These are phyloP conservation scores for Sciurus vulgaris DNA, from an alignment of 2,797 vertebrate species.

Conservation along the genomic window DNA sequence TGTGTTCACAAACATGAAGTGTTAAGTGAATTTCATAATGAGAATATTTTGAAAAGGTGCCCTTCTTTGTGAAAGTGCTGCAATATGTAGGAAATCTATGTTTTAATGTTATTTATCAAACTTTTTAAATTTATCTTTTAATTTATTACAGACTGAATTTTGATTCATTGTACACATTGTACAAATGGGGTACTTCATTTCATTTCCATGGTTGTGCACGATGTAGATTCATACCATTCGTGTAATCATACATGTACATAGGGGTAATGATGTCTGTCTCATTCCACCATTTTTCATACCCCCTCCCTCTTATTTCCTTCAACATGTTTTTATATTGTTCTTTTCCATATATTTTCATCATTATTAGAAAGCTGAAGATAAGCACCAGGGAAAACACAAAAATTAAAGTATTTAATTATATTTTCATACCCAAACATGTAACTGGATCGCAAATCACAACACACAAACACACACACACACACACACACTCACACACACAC, in stretches of 20 bases:
- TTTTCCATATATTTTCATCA: background rate
- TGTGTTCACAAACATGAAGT: background rate
- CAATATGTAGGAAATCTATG: background rate
- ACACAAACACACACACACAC: background rate
- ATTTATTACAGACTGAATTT: no score
- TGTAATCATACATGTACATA: no score
- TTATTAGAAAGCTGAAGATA: background rate
- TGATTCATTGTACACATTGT: no score
- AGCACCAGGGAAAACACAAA: background rate
- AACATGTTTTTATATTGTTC: background rate
- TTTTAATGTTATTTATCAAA: background rate
- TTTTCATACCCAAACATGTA: background rate
- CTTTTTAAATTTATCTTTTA: background rate
- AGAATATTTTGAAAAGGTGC: background rate
- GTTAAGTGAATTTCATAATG: background rate
- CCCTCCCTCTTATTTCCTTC: no score
- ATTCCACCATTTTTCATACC: no score
- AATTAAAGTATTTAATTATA: background rate
- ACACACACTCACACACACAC: background rate
- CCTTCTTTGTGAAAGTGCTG: background rate
- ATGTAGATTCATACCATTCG: no score
- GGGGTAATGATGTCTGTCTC: no score
- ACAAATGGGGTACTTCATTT: no score
- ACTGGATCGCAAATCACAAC: background rate
- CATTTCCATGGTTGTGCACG: no score